A percentile compares a stretch with the other conserved stretches of the same genome.
phyloP scores from a whole-genome alignment of 1,140 invertebrate genomes.

The Belonocnema kinseyi region DNA sequence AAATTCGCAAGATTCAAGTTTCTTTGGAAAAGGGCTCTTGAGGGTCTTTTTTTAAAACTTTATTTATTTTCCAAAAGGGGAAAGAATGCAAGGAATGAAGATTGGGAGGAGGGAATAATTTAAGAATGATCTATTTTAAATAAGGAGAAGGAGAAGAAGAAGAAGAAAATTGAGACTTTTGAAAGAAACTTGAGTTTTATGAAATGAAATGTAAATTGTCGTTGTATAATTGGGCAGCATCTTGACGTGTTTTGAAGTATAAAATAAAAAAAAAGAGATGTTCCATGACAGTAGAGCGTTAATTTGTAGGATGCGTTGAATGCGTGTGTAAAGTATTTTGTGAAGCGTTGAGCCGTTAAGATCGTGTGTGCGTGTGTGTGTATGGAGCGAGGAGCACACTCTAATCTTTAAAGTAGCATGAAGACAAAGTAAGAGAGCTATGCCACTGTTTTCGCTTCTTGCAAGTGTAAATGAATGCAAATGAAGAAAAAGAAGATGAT shows the following conservation, averaged over 20 bases:
- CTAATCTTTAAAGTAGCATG: conserved; percentile 45
- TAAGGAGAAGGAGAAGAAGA: background rate
- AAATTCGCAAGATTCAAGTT: background rate
- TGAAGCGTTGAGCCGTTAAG: conserved; percentile 36
- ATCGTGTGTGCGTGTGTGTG: conserved; percentile 15
- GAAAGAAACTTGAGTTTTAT: background rate
- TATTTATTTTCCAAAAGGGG: no score
- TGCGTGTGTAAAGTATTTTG: conserved; percentile 50
- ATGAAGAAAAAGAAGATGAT: conserved; percentile 12
- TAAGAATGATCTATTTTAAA: background rate
- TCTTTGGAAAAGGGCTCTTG: background rate
- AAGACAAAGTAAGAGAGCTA: conserved; percentile 46
- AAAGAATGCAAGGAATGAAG: background rate
- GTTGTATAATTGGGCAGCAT: conserved; percentile 45
- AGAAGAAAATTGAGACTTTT: no score
- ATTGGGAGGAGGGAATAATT: background rate
- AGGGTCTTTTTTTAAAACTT: no score
- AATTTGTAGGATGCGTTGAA: conserved; percentile 57
- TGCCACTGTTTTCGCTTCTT: conserved; percentile 54
- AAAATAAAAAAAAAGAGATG: conserved; percentile 58
- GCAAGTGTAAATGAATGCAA: conserved; percentile 52
- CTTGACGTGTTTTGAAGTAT: conserved; percentile 47
- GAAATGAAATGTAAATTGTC: background rate
- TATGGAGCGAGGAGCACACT: conserved; percentile 36
- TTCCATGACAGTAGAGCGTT: conserved; percentile 69